Conservation (phyloP, 1,140 invertebrate genomes). For the Charaxes varanes region DNA sequence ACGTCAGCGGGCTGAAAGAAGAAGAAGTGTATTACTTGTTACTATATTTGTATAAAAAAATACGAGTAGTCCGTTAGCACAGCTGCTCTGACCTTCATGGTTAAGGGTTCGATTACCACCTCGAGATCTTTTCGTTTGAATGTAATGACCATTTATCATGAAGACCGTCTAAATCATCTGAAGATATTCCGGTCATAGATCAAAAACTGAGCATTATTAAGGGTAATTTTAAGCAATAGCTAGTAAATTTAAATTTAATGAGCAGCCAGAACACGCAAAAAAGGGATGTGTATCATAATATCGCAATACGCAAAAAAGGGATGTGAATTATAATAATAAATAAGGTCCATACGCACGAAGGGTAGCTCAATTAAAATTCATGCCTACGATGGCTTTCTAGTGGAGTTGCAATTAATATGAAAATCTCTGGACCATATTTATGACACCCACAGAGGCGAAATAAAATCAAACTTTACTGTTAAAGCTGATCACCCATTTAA, state of each 20-base stretch:
- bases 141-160: too few relatives aligned
- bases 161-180: constrained; percentile 3
- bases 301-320: too few relatives aligned
- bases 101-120: too few relatives aligned
- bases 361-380: constrained; percentile 57
- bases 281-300: too few relatives aligned
- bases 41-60: too few relatives aligned
- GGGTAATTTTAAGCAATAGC: neutral
- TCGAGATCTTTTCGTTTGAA: too few relatives aligned
- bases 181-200: neutral
- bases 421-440: constrained; percentile 64
- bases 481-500: too few relatives aligned
- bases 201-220: neutral
- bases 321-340: constrained; percentile 16
- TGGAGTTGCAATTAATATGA: constrained; percentile 63
- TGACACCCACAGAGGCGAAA: constrained; percentile 51
- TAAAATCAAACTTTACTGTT: constrained; percentile 58
- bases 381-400: constrained; percentile 49
- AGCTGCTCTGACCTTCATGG: too few relatives aligned
- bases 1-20: too few relatives aligned
- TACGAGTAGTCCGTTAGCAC: too few relatives aligned
- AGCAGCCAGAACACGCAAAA: constrained; percentile 11
- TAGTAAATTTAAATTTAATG: constrained; percentile 25
- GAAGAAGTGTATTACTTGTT: too few relatives aligned
- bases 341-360: constrained; percentile 23